These are phyloP conservation scores for Arge pagana DNA, from an alignment of 2,888 invertebrate genomes.

Conservation along the genomic window DNA sequence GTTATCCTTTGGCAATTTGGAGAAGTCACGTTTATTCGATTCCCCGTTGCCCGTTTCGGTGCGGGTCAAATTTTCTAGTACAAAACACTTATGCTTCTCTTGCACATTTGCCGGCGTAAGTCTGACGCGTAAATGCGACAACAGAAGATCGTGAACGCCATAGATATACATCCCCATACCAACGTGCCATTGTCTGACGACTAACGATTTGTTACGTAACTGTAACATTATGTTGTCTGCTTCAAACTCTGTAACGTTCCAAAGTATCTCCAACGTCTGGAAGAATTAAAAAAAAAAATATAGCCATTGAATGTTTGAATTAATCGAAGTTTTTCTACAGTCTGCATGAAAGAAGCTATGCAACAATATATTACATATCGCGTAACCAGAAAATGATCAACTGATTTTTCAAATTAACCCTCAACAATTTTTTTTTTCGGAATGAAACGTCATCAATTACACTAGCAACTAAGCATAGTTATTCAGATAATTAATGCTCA, in stretches of 20 bases:
- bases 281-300: conserved; percentile 25
- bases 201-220: conserved; percentile 70
- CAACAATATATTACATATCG: too few relatives aligned
- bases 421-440: too few relatives aligned
- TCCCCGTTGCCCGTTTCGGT: too few relatives aligned
- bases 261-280: conserved; percentile 61
- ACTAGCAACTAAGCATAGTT: too few relatives aligned
- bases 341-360: too few relatives aligned
- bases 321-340: background rate
- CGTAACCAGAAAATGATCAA: too few relatives aligned
- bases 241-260: conserved; percentile 57
- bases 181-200: conserved; percentile 67
- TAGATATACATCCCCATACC: conserved; percentile 68
- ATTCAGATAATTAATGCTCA: conserved; percentile 53
- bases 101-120: conserved; percentile 57
- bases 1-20: conserved; percentile 70
- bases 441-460: too few relatives aligned
- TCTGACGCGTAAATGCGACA: conserved; percentile 65
- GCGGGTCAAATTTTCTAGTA: conserved; percentile 64
- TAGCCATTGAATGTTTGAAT: conserved; percentile 10
- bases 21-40: conserved; percentile 59
- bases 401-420: background rate
- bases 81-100: conserved; percentile 64
- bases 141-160: conserved; percentile 72
- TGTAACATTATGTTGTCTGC: conserved; percentile 69